These are phyloP conservation scores for Panthera tigris DNA, from an alignment of 2,113 vertebrate genomes.

Conservation along the genomic window DNA sequence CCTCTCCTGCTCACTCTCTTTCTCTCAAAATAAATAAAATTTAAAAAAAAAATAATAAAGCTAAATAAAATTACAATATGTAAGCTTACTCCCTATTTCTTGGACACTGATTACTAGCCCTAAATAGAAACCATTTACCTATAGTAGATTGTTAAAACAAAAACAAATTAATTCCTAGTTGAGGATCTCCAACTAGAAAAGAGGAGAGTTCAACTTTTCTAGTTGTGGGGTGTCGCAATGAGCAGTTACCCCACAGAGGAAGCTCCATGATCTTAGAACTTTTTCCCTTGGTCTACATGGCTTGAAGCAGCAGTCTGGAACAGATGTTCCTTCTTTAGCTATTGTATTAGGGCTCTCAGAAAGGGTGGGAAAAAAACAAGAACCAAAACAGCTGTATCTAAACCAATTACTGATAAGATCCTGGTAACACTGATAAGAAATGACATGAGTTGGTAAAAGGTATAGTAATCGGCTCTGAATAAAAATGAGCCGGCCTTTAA, in stretches of 20 bases:
- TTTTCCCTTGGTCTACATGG: background rate
- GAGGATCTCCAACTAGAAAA: background rate
- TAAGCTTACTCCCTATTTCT: background rate
- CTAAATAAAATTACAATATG: background rate
- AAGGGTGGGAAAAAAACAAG: background rate
- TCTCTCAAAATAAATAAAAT: too few relatives aligned
- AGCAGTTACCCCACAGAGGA: conserved; percentile 44
- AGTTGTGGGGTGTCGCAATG: background rate
- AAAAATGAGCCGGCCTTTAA: background rate
- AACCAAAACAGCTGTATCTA: background rate
- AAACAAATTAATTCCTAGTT: background rate
- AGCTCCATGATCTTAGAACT: background rate
- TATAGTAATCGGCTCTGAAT: background rate
- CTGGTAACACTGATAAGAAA: background rate
- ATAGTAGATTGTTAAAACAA: background rate
- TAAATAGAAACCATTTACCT: background rate
- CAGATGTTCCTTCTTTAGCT: conserved; percentile 31
- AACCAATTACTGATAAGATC: background rate
- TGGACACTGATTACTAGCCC: background rate
- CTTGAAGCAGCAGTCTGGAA: background rate
- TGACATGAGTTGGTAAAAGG: background rate
- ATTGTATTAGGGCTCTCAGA: background rate
- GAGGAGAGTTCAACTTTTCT: background rate
- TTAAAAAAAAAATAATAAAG: background rate
- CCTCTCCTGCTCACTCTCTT: too few relatives aligned